phyloP scores from a whole-genome alignment of 2,888 invertebrate species.

The Coelinius sp. region DNA sequence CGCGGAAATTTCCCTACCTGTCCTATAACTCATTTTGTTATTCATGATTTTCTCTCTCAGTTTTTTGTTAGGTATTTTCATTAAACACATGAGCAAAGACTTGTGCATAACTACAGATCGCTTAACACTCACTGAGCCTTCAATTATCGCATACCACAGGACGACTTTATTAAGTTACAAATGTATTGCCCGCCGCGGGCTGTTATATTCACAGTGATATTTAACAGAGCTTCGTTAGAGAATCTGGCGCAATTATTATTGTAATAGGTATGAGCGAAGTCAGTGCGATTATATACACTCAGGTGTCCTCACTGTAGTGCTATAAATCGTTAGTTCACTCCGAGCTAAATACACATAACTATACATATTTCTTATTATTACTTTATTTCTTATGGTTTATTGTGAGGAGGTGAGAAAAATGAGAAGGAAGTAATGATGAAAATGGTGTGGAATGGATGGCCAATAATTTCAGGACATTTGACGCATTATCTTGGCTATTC shows the following conservation, averaged over 20 bases:
- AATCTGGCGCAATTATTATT: background rate
- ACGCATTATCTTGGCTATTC: no score
- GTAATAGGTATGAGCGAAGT: background rate
- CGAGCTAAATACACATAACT: no score
- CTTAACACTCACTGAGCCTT: background rate
- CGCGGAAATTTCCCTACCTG: background rate
- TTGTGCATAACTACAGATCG: background rate
- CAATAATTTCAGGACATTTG: no score
- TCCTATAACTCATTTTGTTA: background rate
- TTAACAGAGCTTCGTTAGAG: background rate
- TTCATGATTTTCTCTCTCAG: background rate
- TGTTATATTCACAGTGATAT: background rate
- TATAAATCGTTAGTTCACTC: no score
- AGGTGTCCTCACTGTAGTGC: background rate
- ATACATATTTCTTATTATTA: no score
- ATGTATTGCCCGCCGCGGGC: background rate
- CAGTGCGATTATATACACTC: background rate
- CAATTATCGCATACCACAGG: conserved; percentile 10
- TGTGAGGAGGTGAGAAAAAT: no score
- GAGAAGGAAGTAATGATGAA: no score
- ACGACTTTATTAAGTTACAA: conserved; percentile 12
- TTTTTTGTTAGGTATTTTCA: background rate
- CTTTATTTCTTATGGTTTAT: no score
- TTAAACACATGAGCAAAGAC: background rate
- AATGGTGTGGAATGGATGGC: no score